Evolutionary conservation across 2,797 vertebrate genomes (phyloP), one percentile per base, ranked within the genome.

Genomic region (Poecilia wingei): DNA sequence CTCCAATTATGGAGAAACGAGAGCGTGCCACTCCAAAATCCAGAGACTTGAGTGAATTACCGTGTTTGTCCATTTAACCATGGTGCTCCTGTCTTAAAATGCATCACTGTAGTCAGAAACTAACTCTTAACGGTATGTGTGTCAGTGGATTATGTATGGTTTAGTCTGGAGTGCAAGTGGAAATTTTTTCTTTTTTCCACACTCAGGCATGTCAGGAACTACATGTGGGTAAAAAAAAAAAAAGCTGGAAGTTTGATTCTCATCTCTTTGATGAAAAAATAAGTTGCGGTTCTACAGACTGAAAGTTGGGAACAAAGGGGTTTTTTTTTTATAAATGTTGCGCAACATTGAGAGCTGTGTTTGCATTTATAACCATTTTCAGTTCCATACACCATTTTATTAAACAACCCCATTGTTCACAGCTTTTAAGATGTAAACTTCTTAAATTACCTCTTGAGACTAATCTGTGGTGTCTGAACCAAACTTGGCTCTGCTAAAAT

Each of bases 181-280:
- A 3, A 28, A 83, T 87, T 88, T 86, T 85, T 92, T 83, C 89
- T 92, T 86, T 51, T 70, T 90, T 87, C 91, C 90, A 89, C 33
- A 33, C 57, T 82, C 90, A 90, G 83, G 81, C 89, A 82, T 86
- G 41, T 78, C 36, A 36, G 14, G 4, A 36, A 36, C 31, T 51
- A 12, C 16, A 61, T 77, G 36, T n/a, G 33, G 70, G 22, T 79
- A 13, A 3, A 18, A 45, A 45, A 51, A 51, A 20, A 6, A 51
- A 51, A 51, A 28, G n/a, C 55, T 55, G 28, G 57, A 79, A 46
- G 46, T 64, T 69, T 57, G 55, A 28, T 57, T 57, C n/a, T 28
- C n/a, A 9, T 57, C 53, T 28, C 8, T 57, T 57, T 57, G n/a
- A 13, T 57, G 28, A 57, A 57, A 57, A 57, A 28, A 28, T 22